A percentile compares a stretch with the other conserved stretches of the same genome.
These are phyloP conservation scores for Parazoanthus darwini DNA, from an alignment of 92 coral and sea anemone species.

Conservation along the genomic window DNA sequence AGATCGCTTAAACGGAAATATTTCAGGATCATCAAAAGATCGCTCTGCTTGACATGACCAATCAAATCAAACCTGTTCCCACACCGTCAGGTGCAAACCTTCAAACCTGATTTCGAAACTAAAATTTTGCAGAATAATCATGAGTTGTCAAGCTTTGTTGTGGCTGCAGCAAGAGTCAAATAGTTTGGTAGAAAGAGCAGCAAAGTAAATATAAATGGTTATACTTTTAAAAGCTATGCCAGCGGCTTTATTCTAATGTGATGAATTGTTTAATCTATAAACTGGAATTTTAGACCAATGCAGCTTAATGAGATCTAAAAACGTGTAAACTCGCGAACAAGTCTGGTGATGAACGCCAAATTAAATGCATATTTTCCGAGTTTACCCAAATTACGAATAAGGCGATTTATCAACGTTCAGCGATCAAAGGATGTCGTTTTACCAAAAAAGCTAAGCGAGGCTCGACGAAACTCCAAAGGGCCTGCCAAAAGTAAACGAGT, in stretches of 20 bases:
- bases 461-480: not conserved
- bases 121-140: not conserved
- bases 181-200: not conserved
- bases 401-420: not conserved
- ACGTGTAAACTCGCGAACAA: not conserved
- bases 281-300: not conserved
- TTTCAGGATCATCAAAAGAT: not conserved
- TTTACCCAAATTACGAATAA: not conserved
- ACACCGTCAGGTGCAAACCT: not conserved
- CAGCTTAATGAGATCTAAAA: not conserved
- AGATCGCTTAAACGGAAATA: not conserved
- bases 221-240: not conserved
- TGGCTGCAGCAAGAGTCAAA: not conserved
- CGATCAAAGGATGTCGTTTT: not conserved
- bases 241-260: not conserved
- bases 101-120: not conserved
- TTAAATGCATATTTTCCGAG: not conserved
- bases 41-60: not conserved
- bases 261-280: not conserved
- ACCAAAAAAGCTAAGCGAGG: not conserved
- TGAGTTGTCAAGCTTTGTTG: not conserved
- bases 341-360: not conserved
- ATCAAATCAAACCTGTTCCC: not conserved
- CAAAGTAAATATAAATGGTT: not conserved
- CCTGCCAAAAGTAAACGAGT: not conserved